Evolutionary conservation across 2,888 invertebrate genomes (phyloP), one percentile per base, ranked within the genome.

Genomic region (Trissoscelio sp.): DNA sequence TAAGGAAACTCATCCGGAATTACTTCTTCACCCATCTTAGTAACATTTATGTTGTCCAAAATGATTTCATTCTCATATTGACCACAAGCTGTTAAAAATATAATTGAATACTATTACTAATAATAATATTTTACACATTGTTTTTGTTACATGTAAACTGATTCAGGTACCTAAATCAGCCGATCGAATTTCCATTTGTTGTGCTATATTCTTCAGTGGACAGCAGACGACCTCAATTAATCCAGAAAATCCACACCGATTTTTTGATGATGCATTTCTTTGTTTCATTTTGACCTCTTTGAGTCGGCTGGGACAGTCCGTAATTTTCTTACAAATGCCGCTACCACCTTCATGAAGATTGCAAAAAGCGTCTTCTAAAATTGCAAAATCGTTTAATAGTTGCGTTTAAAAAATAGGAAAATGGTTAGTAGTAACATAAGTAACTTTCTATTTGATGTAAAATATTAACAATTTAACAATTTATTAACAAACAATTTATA

Each of bases 151-250:
- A n/a, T n/a, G n/a, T n/a, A n/a, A n/a, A n/a, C n/a, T n/a, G n/a
- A n/a, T n/a, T n/a, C n/a, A n/a, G 34, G 11, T 86, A 88, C 89
- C 89, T 70, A 79, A 57, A 6, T 89, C 89, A 16, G 89, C 87
- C 0, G 87, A 82, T 46, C 88, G 86, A 9, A 84, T 66, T 34
- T 85, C 85, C 34, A 85, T 57, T 80, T 85, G 87, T 55, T 79
- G 74, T 1, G 82, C 42, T 11, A 86, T 46, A 12, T 84, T 53
- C 1, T 44, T 83, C 4, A 69, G 7, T 0, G 93, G 92, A 84
- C 93, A 93, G 84, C 93, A 93, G n/a, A 93, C 92, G 24, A 93
- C 88, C 88, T 93, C 93, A 20, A 84, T 83, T 1, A 78, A 14
- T 1, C 87, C 90, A 1, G 84, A 84, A 60, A 93, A 93, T 0